A percentile compares a stretch with the other conserved stretches of the same genome.
Conservation (phyloP, 2,113 vertebrate species). For the Malurus melanocephalus region DNA sequence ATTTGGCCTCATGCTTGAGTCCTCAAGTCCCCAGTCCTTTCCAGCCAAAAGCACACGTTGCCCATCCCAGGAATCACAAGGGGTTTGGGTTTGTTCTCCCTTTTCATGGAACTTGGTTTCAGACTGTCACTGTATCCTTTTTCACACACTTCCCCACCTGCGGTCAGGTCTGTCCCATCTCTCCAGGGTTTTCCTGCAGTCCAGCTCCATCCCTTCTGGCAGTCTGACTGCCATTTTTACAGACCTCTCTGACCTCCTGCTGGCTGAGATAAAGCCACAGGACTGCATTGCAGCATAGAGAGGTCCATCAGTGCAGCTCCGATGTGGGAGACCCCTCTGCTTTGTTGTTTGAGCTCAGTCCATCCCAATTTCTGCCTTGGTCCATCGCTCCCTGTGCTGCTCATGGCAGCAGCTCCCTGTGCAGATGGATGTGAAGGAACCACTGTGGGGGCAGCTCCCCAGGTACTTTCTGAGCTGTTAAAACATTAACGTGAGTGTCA, state of each 20-base stretch:
- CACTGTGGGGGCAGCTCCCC: accelerated
- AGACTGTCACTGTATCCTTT: neutral
- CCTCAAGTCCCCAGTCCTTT: neutral
- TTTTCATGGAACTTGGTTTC: neutral
- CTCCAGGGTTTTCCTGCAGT: neutral
- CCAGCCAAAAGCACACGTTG: neutral
- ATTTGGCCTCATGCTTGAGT: neutral
- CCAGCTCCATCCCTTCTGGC: neutral
- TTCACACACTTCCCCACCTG: neutral
- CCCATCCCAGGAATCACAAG: neutral
- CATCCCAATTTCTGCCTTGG: neutral
- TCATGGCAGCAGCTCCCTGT: neutral
- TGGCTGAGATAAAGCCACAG: neutral
- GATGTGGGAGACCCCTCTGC: accelerated
- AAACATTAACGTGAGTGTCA: neutral
- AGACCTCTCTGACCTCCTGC: neutral
- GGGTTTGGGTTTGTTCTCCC: neutral
- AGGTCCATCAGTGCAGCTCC: neutral
- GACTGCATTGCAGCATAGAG: neutral
- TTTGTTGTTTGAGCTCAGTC: accelerated
- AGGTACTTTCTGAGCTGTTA: neutral
- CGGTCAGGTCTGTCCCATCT: neutral
- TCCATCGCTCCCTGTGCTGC: accelerated
- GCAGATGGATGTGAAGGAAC: neutral
- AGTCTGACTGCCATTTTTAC: neutral